phyloP scores from a whole-genome alignment of 2,113 vertebrate genomes.

The Gymnorhina tibicen region DNA sequence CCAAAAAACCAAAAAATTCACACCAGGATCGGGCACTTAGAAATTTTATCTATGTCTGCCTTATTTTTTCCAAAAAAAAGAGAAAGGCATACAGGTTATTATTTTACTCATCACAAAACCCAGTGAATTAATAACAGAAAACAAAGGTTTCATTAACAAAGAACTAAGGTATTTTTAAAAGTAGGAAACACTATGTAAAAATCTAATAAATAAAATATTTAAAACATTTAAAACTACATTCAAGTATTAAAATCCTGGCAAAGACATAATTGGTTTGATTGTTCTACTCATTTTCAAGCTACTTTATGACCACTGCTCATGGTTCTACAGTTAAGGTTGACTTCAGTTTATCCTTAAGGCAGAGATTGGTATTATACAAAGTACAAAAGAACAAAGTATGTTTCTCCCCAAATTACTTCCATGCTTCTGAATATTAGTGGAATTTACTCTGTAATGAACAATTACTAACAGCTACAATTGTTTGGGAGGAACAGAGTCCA shows the following conservation, averaged over 20 bases:
- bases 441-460: slow-evolving; percentile 49
- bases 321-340: neutral
- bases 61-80: neutral
- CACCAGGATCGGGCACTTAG: neutral
- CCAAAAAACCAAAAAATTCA: neutral
- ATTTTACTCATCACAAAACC: neutral
- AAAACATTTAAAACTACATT: neutral
- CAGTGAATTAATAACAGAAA: neutral
- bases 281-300: neutral
- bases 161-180: neutral
- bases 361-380: neutral
- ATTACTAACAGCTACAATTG: slow-evolving; percentile 47
- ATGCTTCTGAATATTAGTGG: slow-evolving; percentile 29
- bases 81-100: neutral
- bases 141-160: neutral
- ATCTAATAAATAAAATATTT: neutral
- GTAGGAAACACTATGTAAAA: neutral
- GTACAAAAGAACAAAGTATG: slow-evolving; percentile 11
- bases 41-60: neutral
- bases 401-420: slow-evolving; percentile 49
- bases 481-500: slow-evolving; percentile 7
- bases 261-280: neutral
- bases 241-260: neutral
- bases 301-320: neutral
- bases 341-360: slow-evolving; percentile 27